Evolutionary conservation across 1,140 invertebrate species (phyloP), one percentile per base, ranked within the genome.

Genomic region (Camponotus vicinus): DNA sequence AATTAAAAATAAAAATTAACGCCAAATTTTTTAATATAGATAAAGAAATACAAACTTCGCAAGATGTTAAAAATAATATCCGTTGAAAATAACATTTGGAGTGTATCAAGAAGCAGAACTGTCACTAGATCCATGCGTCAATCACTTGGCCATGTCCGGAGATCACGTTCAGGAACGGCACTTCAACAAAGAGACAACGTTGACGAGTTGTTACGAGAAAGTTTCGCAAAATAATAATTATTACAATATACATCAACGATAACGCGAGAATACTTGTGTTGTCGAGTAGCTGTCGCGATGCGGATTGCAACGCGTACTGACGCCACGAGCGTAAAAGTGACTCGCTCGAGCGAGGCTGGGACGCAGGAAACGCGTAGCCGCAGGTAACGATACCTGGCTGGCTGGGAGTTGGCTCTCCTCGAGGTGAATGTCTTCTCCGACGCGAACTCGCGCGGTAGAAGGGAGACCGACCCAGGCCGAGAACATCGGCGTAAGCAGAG

Each of bases 351-450:
- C 78, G 71, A 73, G 40, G 79, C 52, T 45, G 69, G 69, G 7
- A 59, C 45, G 57, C 63, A 55, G 49, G 70, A 82, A 57, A 66
- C 63, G 86, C 37, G 64, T 34, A 87, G 63, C 37, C 57, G 61
- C 70, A 45, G 63, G 83, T 80, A 87, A 59, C 69, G 71, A 90
- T 92, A 88, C 87, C 76, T 88, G 73, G 64, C 76, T 78, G 78
- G 63, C 69, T 85, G 84, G 91, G 86, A 92, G 93, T 89, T 91
- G 92, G 90, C 87, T 91, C 90, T 91, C 90, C 78, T 84, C 90
- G 93, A 94, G 94, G 93, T 94, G 94, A 95, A 95, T 95, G 94
- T 94, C 93, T 95, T 93, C 94, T 91, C 88, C 92, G 42, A 83
- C 79, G 79, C 71, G 84, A 89, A 76, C n/a, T n/a, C 55, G 21